Conservation (phyloP, 2,888 invertebrate genomes). For the Gymnosoma rotundatum region DNA sequence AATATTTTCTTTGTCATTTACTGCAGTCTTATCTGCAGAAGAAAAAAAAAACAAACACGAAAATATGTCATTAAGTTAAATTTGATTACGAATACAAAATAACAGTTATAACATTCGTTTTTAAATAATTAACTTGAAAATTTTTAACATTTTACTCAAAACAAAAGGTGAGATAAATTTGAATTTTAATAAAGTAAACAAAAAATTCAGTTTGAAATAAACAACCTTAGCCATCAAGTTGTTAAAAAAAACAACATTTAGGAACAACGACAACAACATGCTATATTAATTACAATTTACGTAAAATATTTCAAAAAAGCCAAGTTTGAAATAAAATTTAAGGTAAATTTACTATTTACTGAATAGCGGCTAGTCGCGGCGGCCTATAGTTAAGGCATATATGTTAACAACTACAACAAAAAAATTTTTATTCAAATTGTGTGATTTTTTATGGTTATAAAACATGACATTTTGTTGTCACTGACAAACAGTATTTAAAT, state of each 20-base stretch:
- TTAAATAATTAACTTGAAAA: conserved; percentile 30
- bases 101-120: conserved; percentile 2
- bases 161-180: not conserved
- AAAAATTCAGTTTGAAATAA: not conserved
- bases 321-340: not conserved
- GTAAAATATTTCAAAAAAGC: not conserved
- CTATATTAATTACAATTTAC: not conserved
- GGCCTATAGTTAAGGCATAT: not conserved
- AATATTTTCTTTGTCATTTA: conserved; percentile 4
- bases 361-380: not conserved
- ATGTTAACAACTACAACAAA: not conserved
- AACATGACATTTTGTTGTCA: conserved; percentile 55
- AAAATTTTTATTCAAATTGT: not conserved
- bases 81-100: conserved; percentile 24
- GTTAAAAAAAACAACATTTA: too few species aligned
- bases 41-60: not conserved
- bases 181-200: not conserved
- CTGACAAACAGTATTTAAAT: conserved; percentile 28
- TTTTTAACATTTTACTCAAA: not conserved
- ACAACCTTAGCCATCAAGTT: not conserved
- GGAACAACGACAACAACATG: not conserved
- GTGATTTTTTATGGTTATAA: conserved; percentile 33
- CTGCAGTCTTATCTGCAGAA: conserved; percentile 15
- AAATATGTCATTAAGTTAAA: conserved; percentile 52
- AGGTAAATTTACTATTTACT: conserved; percentile 10